These are phyloP conservation scores for Danionella dracula DNA, from an alignment of 2,797 vertebrate genomes.

Conservation along the genomic window DNA sequence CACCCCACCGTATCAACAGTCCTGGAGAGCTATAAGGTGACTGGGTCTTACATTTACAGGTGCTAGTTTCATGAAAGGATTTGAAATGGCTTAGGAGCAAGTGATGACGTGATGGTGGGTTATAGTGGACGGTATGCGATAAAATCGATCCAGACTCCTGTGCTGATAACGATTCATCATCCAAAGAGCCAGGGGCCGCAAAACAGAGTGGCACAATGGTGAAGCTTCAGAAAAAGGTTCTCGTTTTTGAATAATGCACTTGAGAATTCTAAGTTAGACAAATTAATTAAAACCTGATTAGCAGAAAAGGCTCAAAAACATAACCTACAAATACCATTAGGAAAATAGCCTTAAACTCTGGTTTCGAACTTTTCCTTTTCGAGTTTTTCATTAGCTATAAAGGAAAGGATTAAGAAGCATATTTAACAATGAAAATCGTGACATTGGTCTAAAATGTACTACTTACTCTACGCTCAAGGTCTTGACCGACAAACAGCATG, in stretches of 20 bases:
- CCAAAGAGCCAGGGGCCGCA: not conserved
- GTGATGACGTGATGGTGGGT: not conserved
- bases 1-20: not conserved
- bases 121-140: not conserved
- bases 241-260: conserved; percentile 44
- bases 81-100: conserved; percentile 10
- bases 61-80: conserved; percentile 12
- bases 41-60: conserved; percentile 4
- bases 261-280: no score
- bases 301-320: conserved; percentile 7
- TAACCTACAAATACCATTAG: conserved; percentile 13
- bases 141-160: conserved; percentile 3
- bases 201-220: conserved; percentile 28
- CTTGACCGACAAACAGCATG: conserved; percentile 14
- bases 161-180: not conserved
- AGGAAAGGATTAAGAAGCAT: not conserved
- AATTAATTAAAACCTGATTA: conserved; percentile 34
- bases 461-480: conserved; percentile 12
- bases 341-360: conserved; percentile 5
- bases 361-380: no score
- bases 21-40: conserved; percentile 2
- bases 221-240: conserved; percentile 31
- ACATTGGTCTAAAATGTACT: conserved; percentile 4
- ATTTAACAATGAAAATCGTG: conserved; percentile 9
- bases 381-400: conserved; percentile 1